Evolutionary conservation across 2,888 invertebrate genomes (phyloP).

Genomic region (Caenorhabditis japonica): DNA sequence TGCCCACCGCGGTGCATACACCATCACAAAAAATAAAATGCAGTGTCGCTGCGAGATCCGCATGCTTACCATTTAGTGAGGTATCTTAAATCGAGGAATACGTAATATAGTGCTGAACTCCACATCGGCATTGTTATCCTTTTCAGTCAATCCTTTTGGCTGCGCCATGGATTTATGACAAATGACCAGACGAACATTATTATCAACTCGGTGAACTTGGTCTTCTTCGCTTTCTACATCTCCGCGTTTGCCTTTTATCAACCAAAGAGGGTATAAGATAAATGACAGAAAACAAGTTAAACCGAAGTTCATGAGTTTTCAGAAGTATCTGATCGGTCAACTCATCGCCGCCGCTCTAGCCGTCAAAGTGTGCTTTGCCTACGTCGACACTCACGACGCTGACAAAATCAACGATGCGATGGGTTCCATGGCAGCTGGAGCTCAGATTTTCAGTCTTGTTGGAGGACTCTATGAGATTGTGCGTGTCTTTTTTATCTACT

Average conservation of each 20-base stretch:
- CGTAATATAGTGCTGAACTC: no score
- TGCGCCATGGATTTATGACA: slow-evolving; percentile 71
- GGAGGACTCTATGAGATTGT: slow-evolving; percentile 74
- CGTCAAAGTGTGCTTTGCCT: slow-evolving; percentile 63
- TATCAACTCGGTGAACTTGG: slow-evolving; percentile 70
- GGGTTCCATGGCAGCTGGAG: slow-evolving; percentile 73
- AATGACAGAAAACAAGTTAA: no score
- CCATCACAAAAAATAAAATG: no score
- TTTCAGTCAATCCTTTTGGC: slow-evolving; percentile 73
- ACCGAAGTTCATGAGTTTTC: slow-evolving; percentile 20
- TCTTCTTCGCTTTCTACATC: slow-evolving; percentile 69
- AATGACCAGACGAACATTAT: slow-evolving; percentile 72
- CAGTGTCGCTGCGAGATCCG: no score
- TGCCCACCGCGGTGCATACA: no score
- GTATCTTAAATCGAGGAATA: no score
- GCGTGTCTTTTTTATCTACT: no score
- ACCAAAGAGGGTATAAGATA: slow-evolving; percentile 66
- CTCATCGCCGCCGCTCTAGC: slow-evolving; percentile 53
- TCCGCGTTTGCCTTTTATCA: slow-evolving; percentile 73
- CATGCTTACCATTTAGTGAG: no score
- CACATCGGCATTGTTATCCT: no score
- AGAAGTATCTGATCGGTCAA: slow-evolving; percentile 73
- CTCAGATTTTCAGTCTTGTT: slow-evolving; percentile 71
- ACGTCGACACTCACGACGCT: slow-evolving; percentile 61
- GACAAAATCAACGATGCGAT: slow-evolving; percentile 63